Conservation (phyloP, 2,113 vertebrate genomes). For the Myrmecobius fasciatus region DNA sequence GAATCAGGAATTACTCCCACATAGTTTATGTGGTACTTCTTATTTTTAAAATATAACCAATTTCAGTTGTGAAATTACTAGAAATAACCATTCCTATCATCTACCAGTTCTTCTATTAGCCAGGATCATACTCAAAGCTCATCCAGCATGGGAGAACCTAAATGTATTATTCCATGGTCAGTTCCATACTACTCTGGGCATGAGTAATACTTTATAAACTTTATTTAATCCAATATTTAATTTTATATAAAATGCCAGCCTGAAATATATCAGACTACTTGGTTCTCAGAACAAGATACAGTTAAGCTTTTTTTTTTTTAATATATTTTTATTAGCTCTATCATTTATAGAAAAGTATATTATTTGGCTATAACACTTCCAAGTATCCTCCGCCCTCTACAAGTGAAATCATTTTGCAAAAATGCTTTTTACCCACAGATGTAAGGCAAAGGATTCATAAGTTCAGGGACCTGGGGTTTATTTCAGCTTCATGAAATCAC, state of each 20-base stretch:
- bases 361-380: not conserved
- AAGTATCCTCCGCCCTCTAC: not conserved
- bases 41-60: not conserved
- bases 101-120: not conserved
- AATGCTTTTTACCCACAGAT: too few relatives aligned
- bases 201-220: conserved; percentile 1
- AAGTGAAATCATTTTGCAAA: not conserved
- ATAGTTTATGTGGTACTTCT: not conserved
- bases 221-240: not conserved
- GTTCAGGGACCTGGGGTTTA: not conserved
- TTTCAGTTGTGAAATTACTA: not conserved
- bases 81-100: not conserved
- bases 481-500: not conserved
- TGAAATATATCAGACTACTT: not conserved
- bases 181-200: not conserved
- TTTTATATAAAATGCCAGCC: not conserved
- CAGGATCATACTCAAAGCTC: not conserved
- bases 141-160: not conserved
- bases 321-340: not conserved
- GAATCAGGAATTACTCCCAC: not conserved
- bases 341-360: not conserved
- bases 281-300: conserved; percentile 17
- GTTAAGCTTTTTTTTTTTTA: not conserved
- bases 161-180: not conserved
- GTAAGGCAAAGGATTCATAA: not conserved